These are phyloP conservation scores for Notechis scutatus DNA, from an alignment of 2,113 vertebrate species.

Conservation along the genomic window DNA sequence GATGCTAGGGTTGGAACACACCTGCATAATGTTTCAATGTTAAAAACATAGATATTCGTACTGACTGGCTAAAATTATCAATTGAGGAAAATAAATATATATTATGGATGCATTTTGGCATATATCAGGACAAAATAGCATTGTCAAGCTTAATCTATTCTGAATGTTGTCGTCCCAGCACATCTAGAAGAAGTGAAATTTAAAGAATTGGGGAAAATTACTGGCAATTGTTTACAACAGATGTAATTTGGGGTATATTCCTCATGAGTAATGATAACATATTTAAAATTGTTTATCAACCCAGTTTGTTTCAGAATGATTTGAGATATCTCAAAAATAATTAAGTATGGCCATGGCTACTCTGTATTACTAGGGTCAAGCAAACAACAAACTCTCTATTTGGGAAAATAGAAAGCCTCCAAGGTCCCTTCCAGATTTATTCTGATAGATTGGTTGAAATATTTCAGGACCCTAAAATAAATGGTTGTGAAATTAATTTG, in stretches of 20 bases:
- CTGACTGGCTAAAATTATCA: not conserved
- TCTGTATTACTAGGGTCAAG: not conserved
- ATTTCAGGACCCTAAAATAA: not conserved
- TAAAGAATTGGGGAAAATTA: not conserved
- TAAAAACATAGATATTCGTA: not conserved
- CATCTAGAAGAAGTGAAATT: not conserved
- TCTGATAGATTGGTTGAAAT: not conserved
- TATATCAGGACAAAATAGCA: not conserved
- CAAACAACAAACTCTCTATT: not conserved
- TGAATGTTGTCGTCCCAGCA: not conserved
- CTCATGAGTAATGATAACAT: not conserved
- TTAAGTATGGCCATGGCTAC: not conserved
- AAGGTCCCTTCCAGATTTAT: too few species aligned
- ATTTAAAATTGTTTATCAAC: not conserved
- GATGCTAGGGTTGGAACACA: not conserved
- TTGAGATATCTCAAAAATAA: not conserved
- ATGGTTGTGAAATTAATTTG: not conserved
- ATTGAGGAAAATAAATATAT: not conserved
- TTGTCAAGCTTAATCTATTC: not conserved
- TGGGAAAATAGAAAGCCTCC: not conserved
- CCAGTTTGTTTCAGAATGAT: not conserved
- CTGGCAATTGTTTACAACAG: not conserved
- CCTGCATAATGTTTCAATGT: not conserved
- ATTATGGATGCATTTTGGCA: not conserved
- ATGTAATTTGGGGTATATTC: not conserved